Percentiles rank a stretch among this genome's conserved stretches.
Conservation (phyloP, 2,113 vertebrate genomes). For the Cyanistes caeruleus region DNA sequence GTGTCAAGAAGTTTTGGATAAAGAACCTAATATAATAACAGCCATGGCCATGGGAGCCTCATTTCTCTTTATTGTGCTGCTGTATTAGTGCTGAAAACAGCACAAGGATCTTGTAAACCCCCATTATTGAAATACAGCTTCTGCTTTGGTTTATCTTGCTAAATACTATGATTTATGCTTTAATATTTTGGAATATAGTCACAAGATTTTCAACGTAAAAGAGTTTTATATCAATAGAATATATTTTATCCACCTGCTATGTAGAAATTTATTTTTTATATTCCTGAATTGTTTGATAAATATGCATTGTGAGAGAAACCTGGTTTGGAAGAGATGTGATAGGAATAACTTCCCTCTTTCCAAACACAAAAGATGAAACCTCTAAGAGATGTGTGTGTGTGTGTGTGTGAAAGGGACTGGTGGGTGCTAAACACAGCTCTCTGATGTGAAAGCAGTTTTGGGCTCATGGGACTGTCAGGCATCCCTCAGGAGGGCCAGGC, state of each 20-base stretch:
- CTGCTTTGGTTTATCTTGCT: constrained; percentile 66
- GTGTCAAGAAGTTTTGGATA: constrained; percentile 47
- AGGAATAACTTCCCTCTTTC: not conserved
- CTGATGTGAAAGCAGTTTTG: not conserved
- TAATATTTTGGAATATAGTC: constrained; percentile 60
- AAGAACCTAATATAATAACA: constrained; percentile 36
- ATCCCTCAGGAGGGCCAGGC: not conserved
- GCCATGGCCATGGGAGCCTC: constrained; percentile 10
- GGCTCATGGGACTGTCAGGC: not conserved
- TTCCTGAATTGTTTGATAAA: constrained; percentile 22
- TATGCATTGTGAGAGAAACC: not conserved
- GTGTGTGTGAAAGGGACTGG: not conserved
- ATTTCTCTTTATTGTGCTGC: constrained; percentile 49
- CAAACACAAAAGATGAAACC: not conserved
- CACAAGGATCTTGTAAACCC: constrained; percentile 30
- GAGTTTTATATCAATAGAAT: constrained; percentile 56
- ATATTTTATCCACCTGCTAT: not conserved
- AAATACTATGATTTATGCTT: constrained; percentile 71
- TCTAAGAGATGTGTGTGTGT: not conserved
- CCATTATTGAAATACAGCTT: constrained; percentile 67
- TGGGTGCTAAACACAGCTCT: not conserved
- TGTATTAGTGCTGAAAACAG: constrained; percentile 22
- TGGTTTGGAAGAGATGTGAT: not conserved
- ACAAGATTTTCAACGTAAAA: constrained; percentile 60
- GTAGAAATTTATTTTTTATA: not conserved